phyloP scores from a whole-genome alignment of 2,113 vertebrate species.

The Montifringilla adamsi region DNA sequence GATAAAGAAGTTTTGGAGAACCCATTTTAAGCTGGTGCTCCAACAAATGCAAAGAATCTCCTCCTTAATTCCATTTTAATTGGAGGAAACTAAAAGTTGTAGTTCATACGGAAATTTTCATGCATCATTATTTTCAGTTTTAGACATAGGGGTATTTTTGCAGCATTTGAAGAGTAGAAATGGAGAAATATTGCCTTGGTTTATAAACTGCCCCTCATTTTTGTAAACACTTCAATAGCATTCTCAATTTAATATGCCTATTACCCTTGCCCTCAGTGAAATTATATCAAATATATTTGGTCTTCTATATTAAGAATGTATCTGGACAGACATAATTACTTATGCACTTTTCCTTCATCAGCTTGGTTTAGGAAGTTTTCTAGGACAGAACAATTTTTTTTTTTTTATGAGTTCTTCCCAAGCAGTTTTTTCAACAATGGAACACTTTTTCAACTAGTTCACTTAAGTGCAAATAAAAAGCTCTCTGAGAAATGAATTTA shows the following conservation, averaged over 20 bases:
- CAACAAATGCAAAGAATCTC: background rate
- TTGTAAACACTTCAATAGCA: background rate
- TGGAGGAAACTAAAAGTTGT: background rate
- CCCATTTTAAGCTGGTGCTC: background rate
- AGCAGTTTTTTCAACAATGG: background rate
- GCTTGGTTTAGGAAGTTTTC: background rate
- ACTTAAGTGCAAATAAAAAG: background rate
- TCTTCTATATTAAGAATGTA: background rate
- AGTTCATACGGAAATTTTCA: slow-evolving; percentile 15
- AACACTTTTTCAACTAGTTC: background rate
- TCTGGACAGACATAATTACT: background rate
- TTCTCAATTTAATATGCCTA: background rate
- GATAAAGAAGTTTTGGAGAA: background rate
- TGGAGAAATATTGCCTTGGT: background rate
- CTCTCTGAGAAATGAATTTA: background rate
- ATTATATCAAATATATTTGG: background rate
- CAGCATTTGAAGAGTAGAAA: background rate
- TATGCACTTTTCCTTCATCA: background rate
- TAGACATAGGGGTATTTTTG: background rate
- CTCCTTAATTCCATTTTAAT: background rate
- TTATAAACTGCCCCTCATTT: background rate
- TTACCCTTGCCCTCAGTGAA: background rate
- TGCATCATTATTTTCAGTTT: background rate
- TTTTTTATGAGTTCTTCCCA: background rate
- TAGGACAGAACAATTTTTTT: background rate